Evolutionary conservation across 2,888 invertebrate genomes (phyloP).

Genomic region (Monoplex corrugatus): DNA sequence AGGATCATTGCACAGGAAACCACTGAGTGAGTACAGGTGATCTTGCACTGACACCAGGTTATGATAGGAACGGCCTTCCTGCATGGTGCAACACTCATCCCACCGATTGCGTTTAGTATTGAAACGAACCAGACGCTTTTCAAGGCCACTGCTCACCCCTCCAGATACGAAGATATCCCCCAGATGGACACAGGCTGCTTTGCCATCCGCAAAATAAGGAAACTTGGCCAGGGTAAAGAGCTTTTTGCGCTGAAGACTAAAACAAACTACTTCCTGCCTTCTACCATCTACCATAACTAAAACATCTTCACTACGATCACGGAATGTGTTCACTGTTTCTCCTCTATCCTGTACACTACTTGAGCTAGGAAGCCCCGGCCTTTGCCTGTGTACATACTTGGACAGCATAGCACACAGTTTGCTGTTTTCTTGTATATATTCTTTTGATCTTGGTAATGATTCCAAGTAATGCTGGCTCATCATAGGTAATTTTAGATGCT

Average conservation of each 20-base stretch:
- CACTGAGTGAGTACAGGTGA: conserved; percentile 57
- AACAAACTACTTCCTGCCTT: conserved; percentile 60
- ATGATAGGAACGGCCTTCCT: conserved; percentile 58
- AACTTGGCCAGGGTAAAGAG: conserved; percentile 60
- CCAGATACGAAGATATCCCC: conserved; percentile 63
- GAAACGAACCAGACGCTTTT: conserved; percentile 57
- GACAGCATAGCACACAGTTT: conserved; percentile 44
- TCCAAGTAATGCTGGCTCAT: conserved; percentile 55
- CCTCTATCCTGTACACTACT: conserved; percentile 15
- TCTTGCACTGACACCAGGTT: conserved; percentile 55
- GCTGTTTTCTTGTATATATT: conserved; percentile 48
- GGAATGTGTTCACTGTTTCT: conserved; percentile 40
- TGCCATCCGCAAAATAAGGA: conserved; percentile 61
- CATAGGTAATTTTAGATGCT: conserved; percentile 81
- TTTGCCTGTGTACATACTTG: conserved; percentile 37
- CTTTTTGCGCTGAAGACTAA: conserved; percentile 59
- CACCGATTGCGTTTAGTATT: conserved; percentile 59
- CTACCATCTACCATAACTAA: conserved; percentile 62
- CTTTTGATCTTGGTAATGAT: conserved; percentile 34
- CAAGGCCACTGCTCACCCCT: conserved; percentile 54
- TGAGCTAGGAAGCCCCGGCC: conserved; percentile 28
- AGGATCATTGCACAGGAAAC: conserved; percentile 54
- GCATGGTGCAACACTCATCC: conserved; percentile 56
- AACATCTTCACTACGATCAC: conserved; percentile 58
- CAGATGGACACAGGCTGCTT: conserved; percentile 60